These are phyloP conservation scores for Thymallus thymallus DNA, from an alignment of 2,113 vertebrate genomes.

Conservation along the genomic window DNA sequence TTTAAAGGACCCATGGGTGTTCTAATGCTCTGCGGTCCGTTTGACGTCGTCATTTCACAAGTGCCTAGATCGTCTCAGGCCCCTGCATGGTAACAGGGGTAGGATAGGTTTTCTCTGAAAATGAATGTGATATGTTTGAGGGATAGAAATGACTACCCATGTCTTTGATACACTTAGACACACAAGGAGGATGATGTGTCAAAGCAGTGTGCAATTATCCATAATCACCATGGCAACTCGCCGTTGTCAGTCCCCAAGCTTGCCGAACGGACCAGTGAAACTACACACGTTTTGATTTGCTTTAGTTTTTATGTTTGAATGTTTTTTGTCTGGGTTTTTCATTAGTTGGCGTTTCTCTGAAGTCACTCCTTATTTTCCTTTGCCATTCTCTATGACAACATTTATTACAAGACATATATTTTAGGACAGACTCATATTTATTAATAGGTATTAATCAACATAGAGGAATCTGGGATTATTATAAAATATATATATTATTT, in stretches of 20 bases:
- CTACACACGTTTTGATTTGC: constrained; percentile 34
- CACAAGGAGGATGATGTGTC: constrained; percentile 30
- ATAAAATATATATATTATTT: no score
- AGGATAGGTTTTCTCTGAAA: neutral
- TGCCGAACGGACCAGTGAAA: constrained; percentile 20
- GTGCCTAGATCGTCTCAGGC: constrained; percentile 43
- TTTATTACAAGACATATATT: constrained; percentile 25
- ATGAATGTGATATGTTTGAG: neutral
- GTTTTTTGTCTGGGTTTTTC: constrained; percentile 3
- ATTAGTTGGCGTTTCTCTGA: constrained; percentile 4
- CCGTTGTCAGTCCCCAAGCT: neutral
- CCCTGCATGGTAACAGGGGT: neutral
- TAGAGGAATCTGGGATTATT: constrained; percentile 41
- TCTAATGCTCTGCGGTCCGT: constrained; percentile 16
- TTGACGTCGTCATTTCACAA: constrained; percentile 46
- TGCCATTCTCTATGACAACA: constrained; percentile 37
- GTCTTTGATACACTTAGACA: constrained; percentile 32
- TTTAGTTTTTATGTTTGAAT: constrained; percentile 38
- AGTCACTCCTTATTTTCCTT: neutral
- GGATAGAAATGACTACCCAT: constrained; percentile 1
- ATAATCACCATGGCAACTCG: constrained; percentile 47
- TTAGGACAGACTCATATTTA: constrained; percentile 57
- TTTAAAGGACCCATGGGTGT: constrained; percentile 20
- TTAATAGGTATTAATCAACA: constrained; percentile 55
- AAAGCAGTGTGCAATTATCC: constrained; percentile 21